Evolutionary conservation across 2,888 invertebrate species (phyloP).

Genomic region (Meiosimyza decipiens): DNA sequence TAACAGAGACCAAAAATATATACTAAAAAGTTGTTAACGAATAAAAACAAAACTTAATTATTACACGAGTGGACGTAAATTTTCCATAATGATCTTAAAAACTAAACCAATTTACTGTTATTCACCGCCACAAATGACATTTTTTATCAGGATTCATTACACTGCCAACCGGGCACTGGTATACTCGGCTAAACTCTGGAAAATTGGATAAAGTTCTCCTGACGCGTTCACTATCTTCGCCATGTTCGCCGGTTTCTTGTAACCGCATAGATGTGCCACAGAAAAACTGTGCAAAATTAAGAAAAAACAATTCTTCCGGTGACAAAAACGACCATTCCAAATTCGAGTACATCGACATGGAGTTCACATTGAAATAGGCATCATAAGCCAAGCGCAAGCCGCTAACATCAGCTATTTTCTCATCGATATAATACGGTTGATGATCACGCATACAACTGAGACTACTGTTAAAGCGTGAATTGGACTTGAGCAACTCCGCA

Average conservation of each 20-base stretch:
- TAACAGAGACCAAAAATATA: neutral
- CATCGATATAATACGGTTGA: constrained; percentile 27
- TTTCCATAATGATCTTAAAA: neutral
- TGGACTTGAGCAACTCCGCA: constrained; percentile 34
- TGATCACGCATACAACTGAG: constrained; percentile 14
- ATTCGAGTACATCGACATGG: neutral
- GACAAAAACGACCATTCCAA: constrained; percentile 4
- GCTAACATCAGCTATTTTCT: constrained; percentile 48
- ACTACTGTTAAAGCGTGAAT: constrained; percentile 19
- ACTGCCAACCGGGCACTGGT: constrained; percentile 40
- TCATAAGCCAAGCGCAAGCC: constrained; percentile 47
- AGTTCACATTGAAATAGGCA: constrained; percentile 39
- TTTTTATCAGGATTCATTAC: constrained; percentile 39
- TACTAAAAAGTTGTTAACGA: neutral
- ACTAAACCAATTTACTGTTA: neutral
- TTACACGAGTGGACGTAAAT: neutral
- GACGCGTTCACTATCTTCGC: constrained; percentile 45
- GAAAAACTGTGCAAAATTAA: constrained; percentile 49
- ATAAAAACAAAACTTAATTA: too few species aligned
- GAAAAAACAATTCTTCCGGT: constrained; percentile 41
- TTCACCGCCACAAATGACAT: constrained; percentile 41
- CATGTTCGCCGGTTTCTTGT: constrained; percentile 40
- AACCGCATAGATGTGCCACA: constrained; percentile 37
- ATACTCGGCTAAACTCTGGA: constrained; percentile 41
- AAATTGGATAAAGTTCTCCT: constrained; percentile 45